Percentiles rank a stretch among this genome's conserved stretches.
These are phyloP conservation scores for Sphaerophoria taeniata DNA, from an alignment of 2,888 invertebrate species.

Conservation along the genomic window DNA sequence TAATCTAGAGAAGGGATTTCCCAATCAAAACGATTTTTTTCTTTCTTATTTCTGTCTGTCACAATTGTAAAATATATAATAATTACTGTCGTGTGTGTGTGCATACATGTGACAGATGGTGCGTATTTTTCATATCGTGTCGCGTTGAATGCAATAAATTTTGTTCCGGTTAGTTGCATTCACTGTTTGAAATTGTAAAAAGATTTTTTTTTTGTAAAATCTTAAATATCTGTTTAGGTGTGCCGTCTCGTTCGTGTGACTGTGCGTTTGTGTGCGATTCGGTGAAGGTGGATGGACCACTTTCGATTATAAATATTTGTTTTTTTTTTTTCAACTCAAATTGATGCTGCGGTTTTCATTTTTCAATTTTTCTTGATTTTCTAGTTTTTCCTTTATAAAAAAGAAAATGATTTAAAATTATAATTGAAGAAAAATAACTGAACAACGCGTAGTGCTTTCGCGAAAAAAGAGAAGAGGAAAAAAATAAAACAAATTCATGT, in stretches of 20 bases:
- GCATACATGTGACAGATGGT: conserved; percentile 69
- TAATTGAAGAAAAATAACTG: conserved; percentile 12
- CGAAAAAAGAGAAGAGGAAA: conserved; percentile 40
- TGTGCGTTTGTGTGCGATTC: neutral
- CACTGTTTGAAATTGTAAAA: conserved; percentile 33
- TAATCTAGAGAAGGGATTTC: conserved; percentile 57
- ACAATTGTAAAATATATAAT: conserved; percentile 16
- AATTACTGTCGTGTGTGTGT: conserved; percentile 37
- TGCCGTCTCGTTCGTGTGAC: conserved; percentile 3
- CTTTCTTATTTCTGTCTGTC: conserved; percentile 55
- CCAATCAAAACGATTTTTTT: conserved; percentile 64
- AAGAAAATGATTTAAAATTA: conserved; percentile 31
- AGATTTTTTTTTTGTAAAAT: conserved; percentile 8
- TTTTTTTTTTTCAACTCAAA: conserved; percentile 45
- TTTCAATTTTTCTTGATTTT: conserved; percentile 57
- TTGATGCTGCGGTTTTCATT: conserved; percentile 50
- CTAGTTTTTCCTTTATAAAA: conserved; percentile 49
- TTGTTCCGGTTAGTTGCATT: conserved; percentile 68
- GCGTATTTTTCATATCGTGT: conserved; percentile 59
- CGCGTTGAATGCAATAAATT: conserved; percentile 45
- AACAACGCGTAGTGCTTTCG: conserved; percentile 39
- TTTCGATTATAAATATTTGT: conserved; percentile 59
- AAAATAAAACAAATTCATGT: conserved; percentile 9
- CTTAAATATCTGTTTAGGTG: conserved; percentile 13
- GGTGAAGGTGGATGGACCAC: conserved; percentile 73